These are phyloP conservation scores for Microdon myrmicae DNA, from an alignment of 2,888 invertebrate species.

Conservation along the genomic window DNA sequence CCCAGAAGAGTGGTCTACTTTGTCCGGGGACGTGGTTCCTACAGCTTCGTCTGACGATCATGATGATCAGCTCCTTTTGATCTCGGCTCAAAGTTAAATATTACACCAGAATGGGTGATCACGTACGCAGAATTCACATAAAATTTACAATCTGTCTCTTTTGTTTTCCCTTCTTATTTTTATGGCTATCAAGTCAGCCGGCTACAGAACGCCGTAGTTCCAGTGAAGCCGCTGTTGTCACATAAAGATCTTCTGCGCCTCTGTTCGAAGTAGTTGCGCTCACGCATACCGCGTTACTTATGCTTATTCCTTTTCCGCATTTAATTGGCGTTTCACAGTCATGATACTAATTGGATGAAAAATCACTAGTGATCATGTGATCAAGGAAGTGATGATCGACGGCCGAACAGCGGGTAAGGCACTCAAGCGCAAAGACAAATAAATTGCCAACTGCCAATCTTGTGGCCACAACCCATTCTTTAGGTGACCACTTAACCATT, in stretches of 20 bases:
- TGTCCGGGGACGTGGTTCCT: constrained; percentile 8
- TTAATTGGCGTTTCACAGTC: not conserved
- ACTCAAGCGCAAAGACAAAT: constrained; percentile 28
- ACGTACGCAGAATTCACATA: constrained; percentile 58
- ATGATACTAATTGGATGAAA: not conserved
- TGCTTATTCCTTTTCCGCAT: too few relatives aligned
- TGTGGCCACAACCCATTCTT: constrained; percentile 15
- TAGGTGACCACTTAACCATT: constrained; percentile 61
- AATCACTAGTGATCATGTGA: not conserved
- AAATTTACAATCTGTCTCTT: constrained; percentile 51
- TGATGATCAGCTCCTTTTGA: constrained; percentile 46
- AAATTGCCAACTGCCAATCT: constrained; percentile 20
- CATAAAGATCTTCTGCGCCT: constrained; percentile 4
- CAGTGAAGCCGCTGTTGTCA: constrained; percentile 23
- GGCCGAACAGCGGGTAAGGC: constrained; percentile 9
- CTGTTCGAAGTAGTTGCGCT: constrained; percentile 18
- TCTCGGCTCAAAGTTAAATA: constrained; percentile 57
- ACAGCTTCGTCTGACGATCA: constrained; percentile 3
- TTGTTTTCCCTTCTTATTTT: constrained; percentile 48
- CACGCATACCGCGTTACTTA: too few relatives aligned
- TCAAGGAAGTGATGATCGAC: not conserved
- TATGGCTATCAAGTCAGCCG: constrained; percentile 47
- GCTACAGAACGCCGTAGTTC: constrained; percentile 24
- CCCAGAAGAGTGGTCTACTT: constrained; percentile 44
- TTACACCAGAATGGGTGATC: constrained; percentile 66